These are phyloP conservation scores for Drosophila monieri DNA, from an alignment of 2,888 invertebrate species.

Conservation along the genomic window DNA sequence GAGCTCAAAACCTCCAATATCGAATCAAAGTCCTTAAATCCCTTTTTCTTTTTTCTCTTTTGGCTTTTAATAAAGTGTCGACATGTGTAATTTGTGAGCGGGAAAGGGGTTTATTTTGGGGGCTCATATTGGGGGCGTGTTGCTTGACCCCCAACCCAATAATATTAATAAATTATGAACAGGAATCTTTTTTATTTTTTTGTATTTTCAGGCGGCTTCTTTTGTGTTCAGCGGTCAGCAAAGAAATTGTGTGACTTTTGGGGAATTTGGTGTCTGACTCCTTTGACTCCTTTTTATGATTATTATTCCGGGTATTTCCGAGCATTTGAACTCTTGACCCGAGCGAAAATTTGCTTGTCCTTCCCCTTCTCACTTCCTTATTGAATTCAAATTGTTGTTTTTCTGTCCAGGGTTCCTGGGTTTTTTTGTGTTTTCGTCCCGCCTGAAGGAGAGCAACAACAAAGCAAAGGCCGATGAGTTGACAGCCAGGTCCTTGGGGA, in stretches of 20 bases:
- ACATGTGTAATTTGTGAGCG: slow-evolving; percentile 80
- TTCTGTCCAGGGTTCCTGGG: slow-evolving; percentile 42
- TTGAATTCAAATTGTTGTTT: slow-evolving; percentile 68
- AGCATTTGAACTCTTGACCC: slow-evolving; percentile 45
- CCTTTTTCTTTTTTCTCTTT: slow-evolving; percentile 25
- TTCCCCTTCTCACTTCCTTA: slow-evolving; percentile 40
- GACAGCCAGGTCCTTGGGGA: slow-evolving; percentile 35
- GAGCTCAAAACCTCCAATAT: slow-evolving; percentile 52
- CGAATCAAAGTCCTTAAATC: slow-evolving; percentile 59
- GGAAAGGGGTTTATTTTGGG: slow-evolving; percentile 28
- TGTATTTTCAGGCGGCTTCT: slow-evolving; percentile 11
- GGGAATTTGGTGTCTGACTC: slow-evolving; percentile 20
- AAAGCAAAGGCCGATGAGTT: slow-evolving; percentile 33
- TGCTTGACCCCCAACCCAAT: slow-evolving; percentile 46
- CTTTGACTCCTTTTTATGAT: slow-evolving; percentile 28
- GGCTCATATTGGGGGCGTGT: slow-evolving; percentile 17
- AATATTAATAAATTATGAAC: slow-evolving; percentile 76
- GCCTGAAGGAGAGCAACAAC: slow-evolving; percentile 39
- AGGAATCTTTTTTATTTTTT: slow-evolving; percentile 35
- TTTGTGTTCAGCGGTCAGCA: slow-evolving; percentile 33
- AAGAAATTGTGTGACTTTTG: slow-evolving; percentile 38
- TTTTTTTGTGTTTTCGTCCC: slow-evolving; percentile 50
- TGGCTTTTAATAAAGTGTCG: slow-evolving; percentile 80
- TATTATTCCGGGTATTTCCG: slow-evolving; percentile 31
- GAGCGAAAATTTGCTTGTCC: slow-evolving; percentile 8